Evolutionary conservation across 2,888 invertebrate genomes (phyloP), one percentile per base, ranked within the genome.

Genomic region (Dyspetes luteomarginatus): DNA sequence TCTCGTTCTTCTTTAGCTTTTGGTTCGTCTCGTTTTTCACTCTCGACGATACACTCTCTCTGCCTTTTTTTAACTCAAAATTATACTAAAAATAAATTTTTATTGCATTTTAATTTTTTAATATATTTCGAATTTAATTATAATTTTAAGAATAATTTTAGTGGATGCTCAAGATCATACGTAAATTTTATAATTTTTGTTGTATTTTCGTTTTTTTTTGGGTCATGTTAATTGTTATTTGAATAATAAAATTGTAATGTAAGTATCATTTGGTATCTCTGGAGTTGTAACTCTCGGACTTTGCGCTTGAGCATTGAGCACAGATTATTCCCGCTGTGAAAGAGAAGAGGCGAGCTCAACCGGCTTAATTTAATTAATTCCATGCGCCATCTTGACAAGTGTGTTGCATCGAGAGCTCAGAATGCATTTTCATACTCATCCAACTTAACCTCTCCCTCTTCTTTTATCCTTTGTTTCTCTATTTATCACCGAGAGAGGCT

Each of bases 311-410:
- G 75, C 50, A 71, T 62, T 69, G 69, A 72, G 76, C 74, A 73
- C 69, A 81, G 81, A 83, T 80, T 86, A 87, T 88, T 78, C 85
- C 88, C 88, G 86, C 87, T 85, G 85, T 36, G 36, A 36, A n/a
- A n/a, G n/a, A 88, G 88, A 58, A 89, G 90, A 88, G 88, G 89
- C 86, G 88, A 50, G 28, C 50, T 62, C 50, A 88, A 84, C 82
- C 75, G 88, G 88, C 88, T 90, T 91, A 91, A 91, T 91, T 91
- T 90, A 91, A 91, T 91, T 90, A 91, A 91, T 90, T 90, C 89
- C 87, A 86, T 88, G 83, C 90, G 89, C 90, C 90, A 90, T 90
- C 89, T 90, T 90, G 89, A 90, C 90, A 89, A 89, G 88, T 89
- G 88, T 89, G 89, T 41, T 82, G 85, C 84, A 85, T 87, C 86